Conservation (phyloP, 2,113 vertebrate species). For the Seriola aureovittata region DNA sequence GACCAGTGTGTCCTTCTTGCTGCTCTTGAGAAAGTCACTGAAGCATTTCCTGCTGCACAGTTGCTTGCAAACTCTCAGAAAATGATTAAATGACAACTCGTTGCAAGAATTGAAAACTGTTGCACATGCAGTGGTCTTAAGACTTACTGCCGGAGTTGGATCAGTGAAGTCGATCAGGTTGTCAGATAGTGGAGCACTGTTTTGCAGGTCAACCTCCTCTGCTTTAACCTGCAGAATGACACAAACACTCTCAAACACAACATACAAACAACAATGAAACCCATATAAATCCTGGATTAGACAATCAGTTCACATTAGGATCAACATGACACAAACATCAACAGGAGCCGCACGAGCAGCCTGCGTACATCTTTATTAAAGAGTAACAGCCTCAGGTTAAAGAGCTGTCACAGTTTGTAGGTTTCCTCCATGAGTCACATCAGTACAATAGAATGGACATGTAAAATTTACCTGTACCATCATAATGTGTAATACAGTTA, state of each 20-base stretch:
- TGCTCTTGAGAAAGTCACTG: no score
- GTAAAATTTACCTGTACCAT: not conserved
- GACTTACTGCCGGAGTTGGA: conserved; percentile 86
- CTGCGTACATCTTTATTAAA: no score
- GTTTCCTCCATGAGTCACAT: not conserved
- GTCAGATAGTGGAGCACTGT: conserved; percentile 82
- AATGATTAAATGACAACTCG: not conserved
- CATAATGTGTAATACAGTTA: not conserved
- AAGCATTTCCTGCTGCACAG: no score
- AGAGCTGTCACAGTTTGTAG: not conserved
- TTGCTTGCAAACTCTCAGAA: no score
- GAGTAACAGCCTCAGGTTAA: not conserved
- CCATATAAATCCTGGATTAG: not conserved
- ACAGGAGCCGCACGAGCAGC: not conserved
- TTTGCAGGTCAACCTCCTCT: conserved; percentile 87
- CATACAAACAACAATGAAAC: not conserved
- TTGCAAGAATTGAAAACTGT: not conserved
- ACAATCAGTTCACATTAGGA: no score
- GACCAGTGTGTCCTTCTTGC: not conserved
- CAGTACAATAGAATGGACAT: not conserved
- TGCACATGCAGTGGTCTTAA: not conserved
- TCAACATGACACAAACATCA: not conserved
- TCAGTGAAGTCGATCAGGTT: conserved; percentile 97
- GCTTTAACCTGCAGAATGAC: conserved; percentile 83
- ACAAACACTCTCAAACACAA: not conserved